Base-by-base conservation (phyloP, 2,113 vertebrate genomes). In the Dolichallabes microphthalmus region DNA sequence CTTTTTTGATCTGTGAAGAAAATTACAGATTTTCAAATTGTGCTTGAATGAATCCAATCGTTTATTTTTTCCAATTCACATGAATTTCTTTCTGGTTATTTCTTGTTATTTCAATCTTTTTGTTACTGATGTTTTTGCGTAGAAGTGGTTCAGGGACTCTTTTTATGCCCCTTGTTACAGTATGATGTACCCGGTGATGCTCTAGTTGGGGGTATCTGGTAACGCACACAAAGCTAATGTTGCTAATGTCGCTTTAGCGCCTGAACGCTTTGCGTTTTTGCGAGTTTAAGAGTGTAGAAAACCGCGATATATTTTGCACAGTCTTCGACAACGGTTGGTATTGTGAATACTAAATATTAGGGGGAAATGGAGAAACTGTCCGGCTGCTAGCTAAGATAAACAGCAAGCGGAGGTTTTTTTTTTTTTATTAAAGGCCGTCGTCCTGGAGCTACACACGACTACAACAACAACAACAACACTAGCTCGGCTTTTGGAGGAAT, bases 331-430 rank as follows among this genome's bases (percentile, higher is more conserved):
- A 35, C 20, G 4, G 9, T 2, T 35, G 2, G 32, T 75, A 22
- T 78, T 66, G 32, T 66, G 20, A 11, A 53, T 53, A 17, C 13
- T 0, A 2, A n/a, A 60, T 45, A 45, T 45, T 45, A 45, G 45
- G 7, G 5, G 5, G 0, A 73, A n/a, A 14, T 30, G 30, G 50
- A 66, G 53, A 39, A 10, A 52, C 17, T 58, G 20, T 61, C 30
- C 14, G 20, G 39, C 20, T n/a, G 61, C 4, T 80, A 74, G 79
- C 58, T 66, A 82, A 82, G 75, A 60, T 39, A 22, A 84, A 22
- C 13, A 13, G 22, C 4, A 50, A 53, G 45, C 32, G 35, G 69
- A 30, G 71, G n/a, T 17, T 53, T 53, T 64, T 55, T 55, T 35
- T 39, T 30, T 55, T 27, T 45, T 0, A 76, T 55, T 27, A 66